Conservation (phyloP, 1,140 invertebrate species). For the Phocides pigmalion region DNA sequence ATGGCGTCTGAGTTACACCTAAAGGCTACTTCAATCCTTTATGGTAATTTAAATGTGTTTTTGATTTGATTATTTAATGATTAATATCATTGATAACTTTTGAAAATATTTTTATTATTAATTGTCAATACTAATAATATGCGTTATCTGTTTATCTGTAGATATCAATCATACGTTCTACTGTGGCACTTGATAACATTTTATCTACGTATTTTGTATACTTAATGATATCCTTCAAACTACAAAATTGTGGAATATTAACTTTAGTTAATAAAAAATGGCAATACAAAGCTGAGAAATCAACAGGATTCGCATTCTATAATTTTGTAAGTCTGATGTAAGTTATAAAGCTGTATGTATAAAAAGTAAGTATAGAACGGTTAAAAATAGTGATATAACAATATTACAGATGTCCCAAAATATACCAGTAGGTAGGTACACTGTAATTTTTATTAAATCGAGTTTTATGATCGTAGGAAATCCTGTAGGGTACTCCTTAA, state of each 20-base stretch:
- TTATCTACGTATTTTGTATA: constrained; percentile 40
- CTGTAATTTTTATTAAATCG: background rate
- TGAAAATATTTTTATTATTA: background rate
- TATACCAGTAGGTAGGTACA: no score
- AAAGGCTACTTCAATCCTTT: no score
- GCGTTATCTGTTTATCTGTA: constrained; percentile 65
- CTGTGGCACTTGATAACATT: constrained; percentile 52
- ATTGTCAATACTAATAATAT: background rate
- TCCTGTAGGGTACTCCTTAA: background rate
- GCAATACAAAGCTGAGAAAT: no score
- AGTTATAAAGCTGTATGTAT: no score
- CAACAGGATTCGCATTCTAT: no score
- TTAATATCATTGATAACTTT: background rate
- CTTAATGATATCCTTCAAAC: constrained; percentile 32
- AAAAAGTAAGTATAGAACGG: no score
- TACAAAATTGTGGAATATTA: background rate
- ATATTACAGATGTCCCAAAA: no score
- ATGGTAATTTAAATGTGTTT: no score
- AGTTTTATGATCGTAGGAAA: background rate
- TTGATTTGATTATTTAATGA: background rate
- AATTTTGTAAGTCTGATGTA: no score
- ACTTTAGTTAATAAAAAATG: no score
- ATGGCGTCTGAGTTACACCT: no score
- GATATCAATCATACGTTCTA: constrained; percentile 52
- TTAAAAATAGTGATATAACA: no score